phyloP scores from a whole-genome alignment of 2,888 invertebrate genomes.

The Pyrocoelia pectoralis region DNA sequence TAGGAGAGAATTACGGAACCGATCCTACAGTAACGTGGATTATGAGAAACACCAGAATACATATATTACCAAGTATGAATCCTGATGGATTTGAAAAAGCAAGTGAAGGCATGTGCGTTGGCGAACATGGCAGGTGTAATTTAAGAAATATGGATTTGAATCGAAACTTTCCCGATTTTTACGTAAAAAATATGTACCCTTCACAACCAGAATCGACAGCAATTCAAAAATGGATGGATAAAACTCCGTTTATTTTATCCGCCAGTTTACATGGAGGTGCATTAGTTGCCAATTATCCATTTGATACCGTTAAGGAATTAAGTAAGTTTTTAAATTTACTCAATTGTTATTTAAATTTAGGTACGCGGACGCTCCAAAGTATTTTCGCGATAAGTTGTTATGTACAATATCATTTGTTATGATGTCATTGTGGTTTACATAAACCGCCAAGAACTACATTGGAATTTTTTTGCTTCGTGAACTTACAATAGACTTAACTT shows the following conservation, averaged over 20 bases:
- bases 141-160: slow-evolving; percentile 60
- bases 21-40: slow-evolving; percentile 65
- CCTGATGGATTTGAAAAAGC: slow-evolving; percentile 72
- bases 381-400: no score
- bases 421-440: no score
- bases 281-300: slow-evolving; percentile 75
- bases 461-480: no score
- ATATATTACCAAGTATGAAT: slow-evolving; percentile 78
- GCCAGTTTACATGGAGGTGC: slow-evolving; percentile 73
- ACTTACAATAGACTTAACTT: no score
- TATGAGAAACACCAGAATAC: slow-evolving; percentile 72
- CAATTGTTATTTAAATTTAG: no score
- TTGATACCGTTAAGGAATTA: slow-evolving; percentile 63
- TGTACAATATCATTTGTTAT: no score
- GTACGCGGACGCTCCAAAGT: no score
- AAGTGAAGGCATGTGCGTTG: slow-evolving; percentile 47
- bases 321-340: slow-evolving; percentile 49
- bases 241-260: slow-evolving; percentile 67
- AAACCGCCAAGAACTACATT: no score
- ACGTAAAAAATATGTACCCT: slow-evolving; percentile 57
- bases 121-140: slow-evolving; percentile 50
- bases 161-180: slow-evolving; percentile 71
- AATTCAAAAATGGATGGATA: slow-evolving; percentile 66
- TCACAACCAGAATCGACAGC: slow-evolving; percentile 67
- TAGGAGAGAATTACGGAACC: slow-evolving; percentile 59